Percentiles rank a stretch among this genome's conserved stretches.
Evolutionary conservation across 2,113 vertebrate species (phyloP).

Genomic region (Nematolebias whitei): DNA sequence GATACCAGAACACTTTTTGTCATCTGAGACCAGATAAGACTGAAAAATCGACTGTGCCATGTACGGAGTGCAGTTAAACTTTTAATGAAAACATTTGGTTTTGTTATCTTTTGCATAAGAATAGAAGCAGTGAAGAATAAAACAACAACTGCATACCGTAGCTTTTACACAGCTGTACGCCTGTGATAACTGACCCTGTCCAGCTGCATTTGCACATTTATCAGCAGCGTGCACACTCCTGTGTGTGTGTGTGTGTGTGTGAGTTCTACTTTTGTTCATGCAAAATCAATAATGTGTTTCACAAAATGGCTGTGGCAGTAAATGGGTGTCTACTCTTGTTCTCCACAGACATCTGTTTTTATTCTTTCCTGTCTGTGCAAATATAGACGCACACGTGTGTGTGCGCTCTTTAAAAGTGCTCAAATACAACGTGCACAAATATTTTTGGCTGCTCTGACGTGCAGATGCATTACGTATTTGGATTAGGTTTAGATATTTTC

Average conservation of each 20-base stretch:
- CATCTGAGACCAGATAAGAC: conserved; percentile 3
- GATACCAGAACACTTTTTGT: conserved; percentile 10
- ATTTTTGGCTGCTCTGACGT: not conserved
- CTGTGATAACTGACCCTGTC: not conserved
- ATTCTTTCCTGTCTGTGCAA: not conserved
- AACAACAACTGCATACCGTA: not conserved
- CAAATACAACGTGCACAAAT: not conserved
- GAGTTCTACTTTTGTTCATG: not conserved
- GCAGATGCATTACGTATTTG: conserved; percentile 8
- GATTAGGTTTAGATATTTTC: conserved; percentile 3
- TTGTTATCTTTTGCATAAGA: not conserved
- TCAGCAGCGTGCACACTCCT: conserved; percentile 16
- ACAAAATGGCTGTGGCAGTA: not conserved
- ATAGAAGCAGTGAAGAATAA: not conserved
- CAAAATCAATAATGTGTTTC: not conserved
- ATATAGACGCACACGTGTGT: conserved; percentile 1
- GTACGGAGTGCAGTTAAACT: not conserved
- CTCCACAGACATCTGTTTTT: conserved; percentile 9
- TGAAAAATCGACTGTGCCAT: not conserved
- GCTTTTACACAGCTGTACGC: not conserved
- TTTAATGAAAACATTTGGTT: not conserved
- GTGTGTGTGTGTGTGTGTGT: not conserved
- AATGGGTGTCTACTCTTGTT: not conserved
- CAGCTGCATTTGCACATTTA: conserved; percentile 10
- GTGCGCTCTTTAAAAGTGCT: not conserved